Evolutionary conservation across 2,113 vertebrate species (phyloP), one percentile per base, ranked within the genome.

Genomic region (crab-eating macaque (Macaca fascicularis)): DNA sequence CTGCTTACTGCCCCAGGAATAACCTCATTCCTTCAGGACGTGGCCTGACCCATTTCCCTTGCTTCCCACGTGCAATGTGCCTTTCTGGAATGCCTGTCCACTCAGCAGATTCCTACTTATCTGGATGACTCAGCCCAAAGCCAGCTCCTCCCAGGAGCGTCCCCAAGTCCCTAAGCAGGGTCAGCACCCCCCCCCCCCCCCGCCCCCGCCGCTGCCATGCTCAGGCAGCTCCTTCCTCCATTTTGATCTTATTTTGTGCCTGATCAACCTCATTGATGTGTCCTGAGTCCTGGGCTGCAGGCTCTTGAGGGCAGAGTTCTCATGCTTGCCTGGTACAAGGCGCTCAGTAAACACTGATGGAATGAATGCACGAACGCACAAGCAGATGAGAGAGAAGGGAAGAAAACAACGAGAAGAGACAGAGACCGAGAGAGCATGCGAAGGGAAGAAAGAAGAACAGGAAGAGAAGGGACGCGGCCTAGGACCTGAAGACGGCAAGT

Each of bases 121-220:
- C 45, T 25, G 5, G n/a, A 55, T 23, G 23, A 70, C 35, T 27
- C 22, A 11, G 14, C 52, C 22, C 6, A 52, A 30, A 80, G 27
- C 69, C 35, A 12, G 67, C 43, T 64, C 43, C 38, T 48, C 38
- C 35, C 20, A 23, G 92, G 57, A 22, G 17, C 22, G 20, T 40
- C 67, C 83, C 43, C 8, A 6, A 55, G 20, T 61, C 23, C 67
- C 32, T n/a, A 32, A 69, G 14, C 14, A 35, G 67, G 67, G 67
- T 43, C 40, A 43, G 40, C 40, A 43, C 40, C 40, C 6, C 5
- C 1, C 40, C 6, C 5, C 1, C 1, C 6, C 6, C 12, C 12
- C 2, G 2, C 59, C 2, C 52, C 16, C 5, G 5, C 40, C 5
- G 40, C 40, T 5, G 40, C 16, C 30, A 20, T 5, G 27, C 57